Base-by-base conservation (phyloP, 2,113 vertebrate species). In the Apus apus region DNA sequence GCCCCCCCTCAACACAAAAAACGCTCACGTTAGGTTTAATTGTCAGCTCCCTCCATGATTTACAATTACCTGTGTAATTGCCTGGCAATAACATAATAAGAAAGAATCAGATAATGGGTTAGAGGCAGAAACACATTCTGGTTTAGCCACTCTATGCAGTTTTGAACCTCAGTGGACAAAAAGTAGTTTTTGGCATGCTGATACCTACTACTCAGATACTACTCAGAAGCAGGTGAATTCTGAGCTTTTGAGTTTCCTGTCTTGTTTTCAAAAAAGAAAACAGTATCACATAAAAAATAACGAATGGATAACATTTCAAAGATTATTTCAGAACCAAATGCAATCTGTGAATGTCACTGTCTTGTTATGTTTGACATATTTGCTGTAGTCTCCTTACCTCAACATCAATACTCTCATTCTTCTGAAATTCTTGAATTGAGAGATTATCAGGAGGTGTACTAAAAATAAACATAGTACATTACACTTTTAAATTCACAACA, bases 341-440 rank as follows among this genome's bases (percentile, higher is more conserved):
- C 22, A 46, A 60, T 32, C 81, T 71, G 9, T 60, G 67, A 74
- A 70, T 14, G 4, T 43, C 48, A 85, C 26, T 60, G 48, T 54
- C 23, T 77, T 0, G 0, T 75, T 57, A 60, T 11, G 29, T 62
- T 82, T 15, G 10, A 76, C 21, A 60, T 64, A 67, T 74, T 62
- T 66, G 14, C 48, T 84, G 51, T 5, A 78, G 46, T 71, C 76
- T 97, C 25, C 98, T 98, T 94, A 99, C 99, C 98, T 99, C 99
- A 53, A 99, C 99, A 96, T 99, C 99, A 94, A 99, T 98, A 91
- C 97, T 98, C 98, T 99, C 99, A 94, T 99, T 99, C 98, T 99
- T 99, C 97, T 99, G 99, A 98, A 99, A 99, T 93, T 99, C 99
- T 98, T 99, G 99, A 98, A 99, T 99, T 82, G 99, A 99, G 82